Evolutionary conservation across 2,888 invertebrate genomes (phyloP).

Genomic region (Lycia hirtaria): DNA sequence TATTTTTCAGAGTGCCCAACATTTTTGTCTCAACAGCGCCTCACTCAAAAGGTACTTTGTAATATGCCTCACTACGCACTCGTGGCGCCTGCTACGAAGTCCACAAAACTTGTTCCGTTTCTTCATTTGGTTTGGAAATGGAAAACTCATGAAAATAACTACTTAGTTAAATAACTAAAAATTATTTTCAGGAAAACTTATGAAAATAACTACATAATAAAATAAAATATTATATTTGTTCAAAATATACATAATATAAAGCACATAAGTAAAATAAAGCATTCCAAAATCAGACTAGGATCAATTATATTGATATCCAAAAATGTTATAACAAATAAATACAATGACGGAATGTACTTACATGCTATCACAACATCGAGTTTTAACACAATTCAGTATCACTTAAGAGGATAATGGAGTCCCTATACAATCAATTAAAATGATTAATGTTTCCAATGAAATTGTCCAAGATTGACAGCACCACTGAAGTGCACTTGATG

Average conservation of each 20-base stretch:
- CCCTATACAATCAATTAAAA: too few species aligned
- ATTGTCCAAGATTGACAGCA: too few species aligned
- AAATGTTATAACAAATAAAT: constrained; percentile 13
- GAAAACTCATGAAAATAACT: too few species aligned
- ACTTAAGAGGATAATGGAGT: not conserved
- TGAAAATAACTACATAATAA: not conserved
- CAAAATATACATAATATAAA: constrained; percentile 22
- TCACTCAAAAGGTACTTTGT: not conserved
- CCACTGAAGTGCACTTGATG: too few species aligned
- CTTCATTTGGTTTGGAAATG: too few species aligned
- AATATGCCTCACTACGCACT: not conserved
- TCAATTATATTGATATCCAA: constrained; percentile 19
- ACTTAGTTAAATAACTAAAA: too few species aligned
- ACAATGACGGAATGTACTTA: constrained; percentile 3
- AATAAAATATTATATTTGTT: constrained; percentile 15
- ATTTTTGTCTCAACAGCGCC: too few species aligned
- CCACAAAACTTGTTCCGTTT: too few species aligned
- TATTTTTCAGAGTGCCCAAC: too few species aligned
- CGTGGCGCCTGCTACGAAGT: too few species aligned
- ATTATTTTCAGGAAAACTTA: too few species aligned
- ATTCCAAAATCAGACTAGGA: constrained; percentile 28
- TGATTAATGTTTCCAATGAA: too few species aligned
- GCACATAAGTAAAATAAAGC: constrained; percentile 18
- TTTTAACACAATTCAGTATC: constrained; percentile 8
- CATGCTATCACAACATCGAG: constrained; percentile 2